Conservation (phyloP, 2,888 invertebrate genomes). For the Nasonovia ribisnigri region DNA sequence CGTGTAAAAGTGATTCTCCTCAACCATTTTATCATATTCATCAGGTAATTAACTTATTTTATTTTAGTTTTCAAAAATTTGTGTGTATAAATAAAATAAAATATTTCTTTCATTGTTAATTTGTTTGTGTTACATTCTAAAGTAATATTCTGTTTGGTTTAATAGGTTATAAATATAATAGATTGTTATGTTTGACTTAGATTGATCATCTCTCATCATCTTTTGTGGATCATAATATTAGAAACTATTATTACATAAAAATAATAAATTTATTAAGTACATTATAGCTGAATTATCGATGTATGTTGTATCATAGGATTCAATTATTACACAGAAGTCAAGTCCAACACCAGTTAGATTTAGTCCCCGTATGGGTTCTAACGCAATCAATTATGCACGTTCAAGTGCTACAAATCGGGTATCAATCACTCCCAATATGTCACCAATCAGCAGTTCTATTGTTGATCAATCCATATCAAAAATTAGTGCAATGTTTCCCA, state of each 20-base stretch:
- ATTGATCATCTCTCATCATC: neutral
- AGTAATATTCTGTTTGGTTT: neutral
- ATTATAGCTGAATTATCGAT: neutral
- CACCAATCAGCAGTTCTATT: conserved; percentile 73
- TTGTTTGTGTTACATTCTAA: neutral
- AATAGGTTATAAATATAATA: neutral
- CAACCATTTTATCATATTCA: conserved; percentile 66
- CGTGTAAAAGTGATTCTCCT: conserved; percentile 64
- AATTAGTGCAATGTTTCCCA: conserved; percentile 90
- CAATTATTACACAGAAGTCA: conserved; percentile 63
- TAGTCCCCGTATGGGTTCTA: conserved; percentile 72
- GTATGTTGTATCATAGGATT: conserved; percentile 40
- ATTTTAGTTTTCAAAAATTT: neutral
- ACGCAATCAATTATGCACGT: conserved; percentile 67
- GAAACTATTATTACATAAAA: neutral
- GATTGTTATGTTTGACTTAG: neutral
- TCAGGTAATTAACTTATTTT: conserved; percentile 54
- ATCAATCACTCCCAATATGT: conserved; percentile 70
- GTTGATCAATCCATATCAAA: conserved; percentile 83
- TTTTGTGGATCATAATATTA: neutral
- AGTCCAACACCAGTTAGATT: conserved; percentile 73
- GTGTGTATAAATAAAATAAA: neutral
- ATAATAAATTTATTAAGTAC: neutral
- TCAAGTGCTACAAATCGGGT: conserved; percentile 68
- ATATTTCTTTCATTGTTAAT: neutral